Percentiles rank a stretch among this genome's conserved stretches.
These are phyloP conservation scores for Monoplex corrugatus DNA, from an alignment of 2,888 invertebrate genomes.

Conservation along the genomic window DNA sequence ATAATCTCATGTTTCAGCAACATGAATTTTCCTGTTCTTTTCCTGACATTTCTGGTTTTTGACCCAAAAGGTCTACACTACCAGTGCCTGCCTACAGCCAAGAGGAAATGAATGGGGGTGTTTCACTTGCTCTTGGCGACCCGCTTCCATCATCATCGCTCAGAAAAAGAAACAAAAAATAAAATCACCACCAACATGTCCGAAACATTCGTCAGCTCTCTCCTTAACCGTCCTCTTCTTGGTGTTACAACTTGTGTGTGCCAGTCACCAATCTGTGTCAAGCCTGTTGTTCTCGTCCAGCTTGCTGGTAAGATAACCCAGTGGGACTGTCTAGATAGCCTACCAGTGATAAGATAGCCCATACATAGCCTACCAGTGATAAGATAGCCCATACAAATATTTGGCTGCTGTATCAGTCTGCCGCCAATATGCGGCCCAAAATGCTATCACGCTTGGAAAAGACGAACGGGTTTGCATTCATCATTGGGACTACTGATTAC, in stretches of 20 bases:
- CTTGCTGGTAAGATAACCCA: not conserved
- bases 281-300: not conserved
- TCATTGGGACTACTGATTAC: too few species aligned
- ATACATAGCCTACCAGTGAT: too few species aligned
- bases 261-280: not conserved
- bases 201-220: slow-evolving; percentile 23
- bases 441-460: too few species aligned
- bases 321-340: slow-evolving; percentile 3
- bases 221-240: not conserved
- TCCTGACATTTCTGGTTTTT: too few species aligned
- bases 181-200: slow-evolving; percentile 10
- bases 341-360: too few species aligned
- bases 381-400: too few species aligned
- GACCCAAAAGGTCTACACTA: not conserved
- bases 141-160: not conserved
- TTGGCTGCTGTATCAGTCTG: not conserved
- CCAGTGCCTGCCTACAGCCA: slow-evolving; percentile 29
- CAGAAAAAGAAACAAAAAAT: not conserved
- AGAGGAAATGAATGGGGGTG: slow-evolving; percentile 50
- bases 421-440: not conserved
- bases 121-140: slow-evolving; percentile 47
- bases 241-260: not conserved
- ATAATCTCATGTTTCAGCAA: too few species aligned
- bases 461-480: too few species aligned
- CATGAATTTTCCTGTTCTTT: too few species aligned